Conservation (phyloP, 2,888 invertebrate genomes). For the Drosophila eohydei region DNA sequence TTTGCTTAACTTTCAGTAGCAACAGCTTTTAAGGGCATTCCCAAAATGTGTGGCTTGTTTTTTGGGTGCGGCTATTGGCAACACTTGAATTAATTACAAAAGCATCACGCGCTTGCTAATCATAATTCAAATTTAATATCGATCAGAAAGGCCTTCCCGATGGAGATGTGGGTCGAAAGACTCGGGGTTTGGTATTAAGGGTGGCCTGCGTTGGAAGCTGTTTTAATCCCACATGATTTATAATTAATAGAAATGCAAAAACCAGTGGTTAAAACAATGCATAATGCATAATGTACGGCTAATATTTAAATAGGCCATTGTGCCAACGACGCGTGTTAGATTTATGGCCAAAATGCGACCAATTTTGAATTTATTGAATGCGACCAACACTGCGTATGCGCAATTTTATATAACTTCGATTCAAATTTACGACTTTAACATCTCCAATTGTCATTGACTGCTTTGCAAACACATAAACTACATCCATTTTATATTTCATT, state of each 20-base stretch:
- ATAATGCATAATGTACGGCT: conserved; percentile 24
- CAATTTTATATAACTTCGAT: conserved; percentile 14
- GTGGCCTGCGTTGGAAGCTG: conserved; percentile 20
- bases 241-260: conserved; percentile 63
- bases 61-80: conserved; percentile 4
- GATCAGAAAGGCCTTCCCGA: conserved; percentile 14
- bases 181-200: conserved; percentile 1
- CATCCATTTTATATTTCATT: neutral
- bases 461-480: conserved; percentile 16
- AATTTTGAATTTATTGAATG: conserved; percentile 58
- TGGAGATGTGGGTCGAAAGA: neutral
- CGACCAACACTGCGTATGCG: conserved; percentile 47
- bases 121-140: conserved; percentile 59
- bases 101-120: conserved; percentile 28
- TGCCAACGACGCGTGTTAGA: conserved; percentile 40
- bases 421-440: neutral
- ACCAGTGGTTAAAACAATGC: conserved; percentile 26
- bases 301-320: conserved; percentile 49
- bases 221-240: conserved; percentile 66
- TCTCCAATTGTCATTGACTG: conserved; percentile 17
- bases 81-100: conserved; percentile 51
- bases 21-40: conserved; percentile 41
- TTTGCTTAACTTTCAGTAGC: conserved; percentile 7
- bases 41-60: conserved; percentile 22
- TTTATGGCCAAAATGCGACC: conserved; percentile 62